Conservation (phyloP, 2,797 vertebrate genomes). For the Myotis daubentonii region DNA sequence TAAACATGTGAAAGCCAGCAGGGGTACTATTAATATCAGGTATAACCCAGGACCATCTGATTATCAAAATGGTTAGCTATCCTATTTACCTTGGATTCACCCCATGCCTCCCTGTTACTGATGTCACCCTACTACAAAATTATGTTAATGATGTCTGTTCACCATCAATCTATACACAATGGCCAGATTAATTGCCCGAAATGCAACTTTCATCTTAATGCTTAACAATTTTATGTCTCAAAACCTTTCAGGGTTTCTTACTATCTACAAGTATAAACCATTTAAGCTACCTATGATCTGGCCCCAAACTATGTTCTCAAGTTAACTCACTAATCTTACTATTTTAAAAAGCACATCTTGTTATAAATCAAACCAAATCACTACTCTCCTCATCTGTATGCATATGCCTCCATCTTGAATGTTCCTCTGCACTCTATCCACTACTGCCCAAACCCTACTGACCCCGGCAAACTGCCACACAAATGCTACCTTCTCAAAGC, state of each 20-base stretch:
- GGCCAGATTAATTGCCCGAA: neutral
- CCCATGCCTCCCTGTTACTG: neutral
- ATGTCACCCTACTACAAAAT: neutral
- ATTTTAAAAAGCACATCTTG: neutral
- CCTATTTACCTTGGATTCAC: neutral
- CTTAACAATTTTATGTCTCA: neutral
- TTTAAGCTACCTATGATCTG: neutral
- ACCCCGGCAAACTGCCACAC: neutral
- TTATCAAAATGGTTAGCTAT: neutral
- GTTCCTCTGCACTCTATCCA: neutral
- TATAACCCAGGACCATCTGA: neutral
- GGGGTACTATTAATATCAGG: neutral
- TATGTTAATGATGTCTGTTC: neutral
- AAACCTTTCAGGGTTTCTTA: neutral
- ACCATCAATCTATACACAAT: neutral
- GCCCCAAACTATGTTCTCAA: neutral
- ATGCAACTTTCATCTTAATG: neutral
- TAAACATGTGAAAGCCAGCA: neutral
- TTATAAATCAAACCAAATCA: neutral
- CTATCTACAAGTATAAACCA: neutral
- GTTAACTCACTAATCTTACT: neutral
- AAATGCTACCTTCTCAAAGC: neutral
- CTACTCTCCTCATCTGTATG: neutral
- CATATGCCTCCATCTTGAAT: neutral
- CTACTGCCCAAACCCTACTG: neutral